phyloP scores from a whole-genome alignment of 2,888 invertebrate species.

The Copidosoma aretas region DNA sequence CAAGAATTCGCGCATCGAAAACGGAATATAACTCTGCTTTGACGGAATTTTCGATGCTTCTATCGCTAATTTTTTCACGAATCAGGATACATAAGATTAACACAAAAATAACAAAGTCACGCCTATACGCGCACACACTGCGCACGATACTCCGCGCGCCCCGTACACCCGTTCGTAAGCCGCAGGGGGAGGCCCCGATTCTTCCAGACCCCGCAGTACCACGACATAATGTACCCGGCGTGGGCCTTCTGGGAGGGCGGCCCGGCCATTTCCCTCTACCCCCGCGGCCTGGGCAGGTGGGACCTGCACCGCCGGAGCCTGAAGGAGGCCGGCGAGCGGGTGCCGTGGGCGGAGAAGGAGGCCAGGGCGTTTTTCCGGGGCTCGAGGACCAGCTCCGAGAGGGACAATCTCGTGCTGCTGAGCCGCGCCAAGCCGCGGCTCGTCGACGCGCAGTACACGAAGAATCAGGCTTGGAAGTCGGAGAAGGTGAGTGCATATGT shows the following conservation, averaged over 20 bases:
- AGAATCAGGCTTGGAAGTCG: constrained; percentile 98
- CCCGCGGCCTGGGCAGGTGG: constrained; percentile 93
- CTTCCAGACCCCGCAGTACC: constrained; percentile 73
- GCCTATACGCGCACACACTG: no score
- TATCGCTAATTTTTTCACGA: constrained; percentile 7
- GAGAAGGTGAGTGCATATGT: constrained; percentile 68
- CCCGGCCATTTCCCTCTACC: constrained; percentile 92
- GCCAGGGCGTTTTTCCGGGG: constrained; percentile 86
- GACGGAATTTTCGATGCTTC: no score
- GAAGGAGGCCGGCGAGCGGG: constrained; percentile 69
- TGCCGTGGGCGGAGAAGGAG: constrained; percentile 80
- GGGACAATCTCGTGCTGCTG: constrained; percentile 86
- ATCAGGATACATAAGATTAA: constrained; percentile 1
- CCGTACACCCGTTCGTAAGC: no score
- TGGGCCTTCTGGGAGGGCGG: constrained; percentile 99
- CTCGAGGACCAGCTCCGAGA: constrained; percentile 89
- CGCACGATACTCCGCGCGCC: no score
- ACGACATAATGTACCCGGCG: constrained; percentile 93
- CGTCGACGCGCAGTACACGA: constrained; percentile 93
- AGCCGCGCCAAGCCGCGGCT: constrained; percentile 77
- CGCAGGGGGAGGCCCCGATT: not conserved
- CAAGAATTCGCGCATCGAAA: no score
- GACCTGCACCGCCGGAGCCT: constrained; percentile 80
- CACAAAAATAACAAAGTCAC: constrained; percentile 2
- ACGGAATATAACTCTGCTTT: no score